Evolutionary conservation across 2,797 vertebrate genomes (phyloP).

Genomic region (Sebastes steindachneri): DNA sequence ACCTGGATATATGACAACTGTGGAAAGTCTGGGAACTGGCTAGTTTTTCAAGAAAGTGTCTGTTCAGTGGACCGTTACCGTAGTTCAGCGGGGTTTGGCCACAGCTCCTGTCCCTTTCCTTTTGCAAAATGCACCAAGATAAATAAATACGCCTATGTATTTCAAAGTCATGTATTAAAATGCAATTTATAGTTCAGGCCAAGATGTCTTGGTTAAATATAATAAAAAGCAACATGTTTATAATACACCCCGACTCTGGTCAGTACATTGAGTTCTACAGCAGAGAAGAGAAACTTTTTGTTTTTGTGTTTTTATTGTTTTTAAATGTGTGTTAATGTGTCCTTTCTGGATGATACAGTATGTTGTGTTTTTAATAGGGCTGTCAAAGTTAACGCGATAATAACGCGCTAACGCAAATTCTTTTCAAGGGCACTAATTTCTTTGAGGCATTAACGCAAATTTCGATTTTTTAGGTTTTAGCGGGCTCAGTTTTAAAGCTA

Average conservation of each 20-base stretch:
- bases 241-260: slow-evolving; percentile 8
- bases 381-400: no score
- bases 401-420: no score
- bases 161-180: slow-evolving; percentile 49
- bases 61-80: slow-evolving; percentile 52
- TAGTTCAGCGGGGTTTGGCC: slow-evolving; percentile 57
- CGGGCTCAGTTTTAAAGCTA: no score
- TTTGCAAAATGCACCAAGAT: slow-evolving; percentile 58
- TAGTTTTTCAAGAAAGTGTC: slow-evolving; percentile 54
- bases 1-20: slow-evolving; percentile 61
- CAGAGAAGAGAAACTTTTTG: not conserved
- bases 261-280: slow-evolving; percentile 3
- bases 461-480: no score
- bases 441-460: no score
- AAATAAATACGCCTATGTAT: slow-evolving; percentile 60
- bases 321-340: no score
- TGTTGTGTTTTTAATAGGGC: no score
- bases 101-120: slow-evolving; percentile 44
- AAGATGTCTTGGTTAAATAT: slow-evolving; percentile 39
- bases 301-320: no score
- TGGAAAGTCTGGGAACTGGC: slow-evolving; percentile 72
- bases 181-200: slow-evolving; percentile 29
- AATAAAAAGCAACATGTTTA: slow-evolving; percentile 56
- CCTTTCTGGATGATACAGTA: no score
- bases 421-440: no score